A percentile compares a stretch with the other conserved stretches of the same genome.
Evolutionary conservation across 92 coral and sea anemone genomes (phyloP).

Genomic region (Montipora capitata): DNA sequence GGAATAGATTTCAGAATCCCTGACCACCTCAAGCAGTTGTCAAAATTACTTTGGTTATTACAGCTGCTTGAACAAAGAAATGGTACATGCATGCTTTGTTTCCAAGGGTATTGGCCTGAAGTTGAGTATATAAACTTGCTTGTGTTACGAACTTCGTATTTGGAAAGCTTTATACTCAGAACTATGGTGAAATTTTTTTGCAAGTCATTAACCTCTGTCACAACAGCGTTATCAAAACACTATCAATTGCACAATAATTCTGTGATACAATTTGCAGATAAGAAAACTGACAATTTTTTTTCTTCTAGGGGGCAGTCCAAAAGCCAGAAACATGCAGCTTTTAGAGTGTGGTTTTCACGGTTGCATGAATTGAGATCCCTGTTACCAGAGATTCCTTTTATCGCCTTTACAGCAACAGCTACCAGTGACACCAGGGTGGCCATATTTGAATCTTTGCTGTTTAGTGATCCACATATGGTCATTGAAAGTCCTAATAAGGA

Average conservation of each 20-base stretch:
- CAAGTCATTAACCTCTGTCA: neutral
- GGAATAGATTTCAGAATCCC: too few relatives aligned
- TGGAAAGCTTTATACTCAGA: neutral
- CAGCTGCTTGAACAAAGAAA: too few relatives aligned
- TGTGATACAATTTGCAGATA: neutral
- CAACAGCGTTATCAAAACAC: too few relatives aligned
- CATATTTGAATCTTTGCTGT: conserved; percentile 3
- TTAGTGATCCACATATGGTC: neutral
- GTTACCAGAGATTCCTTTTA: neutral
- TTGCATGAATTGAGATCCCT: conserved; percentile 26
- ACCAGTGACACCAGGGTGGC: conserved; percentile 36
- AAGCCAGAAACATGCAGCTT: neutral
- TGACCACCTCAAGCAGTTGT: too few relatives aligned
- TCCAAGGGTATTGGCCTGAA: neutral
- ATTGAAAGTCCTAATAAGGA: conserved; percentile 47
- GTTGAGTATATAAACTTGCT: neutral
- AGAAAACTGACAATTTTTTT: neutral
- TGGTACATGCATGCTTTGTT: too few relatives aligned
- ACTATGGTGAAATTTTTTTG: too few relatives aligned
- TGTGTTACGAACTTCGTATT: neutral
- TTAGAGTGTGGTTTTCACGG: conserved; percentile 26
- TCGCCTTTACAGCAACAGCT: neutral
- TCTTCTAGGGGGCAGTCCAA: conserved; percentile 26
- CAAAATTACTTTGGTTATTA: too few relatives aligned
- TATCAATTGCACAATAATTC: neutral